Percentiles rank a stretch among this genome's conserved stretches.
phyloP scores from a whole-genome alignment of 2,113 vertebrate species.

The Festucalex cinctus region DNA sequence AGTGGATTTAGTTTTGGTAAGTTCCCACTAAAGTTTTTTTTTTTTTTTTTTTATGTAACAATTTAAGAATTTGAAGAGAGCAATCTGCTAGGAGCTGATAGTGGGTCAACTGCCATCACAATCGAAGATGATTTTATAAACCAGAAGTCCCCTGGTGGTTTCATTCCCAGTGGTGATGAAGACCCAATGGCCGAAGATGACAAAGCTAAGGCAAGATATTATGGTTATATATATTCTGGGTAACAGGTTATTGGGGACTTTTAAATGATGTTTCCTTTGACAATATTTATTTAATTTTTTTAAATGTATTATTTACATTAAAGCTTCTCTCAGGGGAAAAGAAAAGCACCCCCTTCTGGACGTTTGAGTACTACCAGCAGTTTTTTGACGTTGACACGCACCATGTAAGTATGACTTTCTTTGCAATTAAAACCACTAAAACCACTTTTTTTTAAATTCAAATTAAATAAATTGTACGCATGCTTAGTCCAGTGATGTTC shows the following conservation, averaged over 20 bases:
- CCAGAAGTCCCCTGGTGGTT: slow-evolving; percentile 56
- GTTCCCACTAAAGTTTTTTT: not conserved
- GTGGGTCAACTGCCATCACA: slow-evolving; percentile 79
- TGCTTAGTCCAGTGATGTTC: not conserved
- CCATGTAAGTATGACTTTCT: slow-evolving; percentile 73
- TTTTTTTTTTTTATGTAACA: not conserved
- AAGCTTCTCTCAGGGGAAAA: slow-evolving; percentile 88
- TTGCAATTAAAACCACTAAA: not conserved
- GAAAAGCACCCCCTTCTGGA: slow-evolving; percentile 92
- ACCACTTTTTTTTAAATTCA: not conserved
- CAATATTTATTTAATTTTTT: not conserved
- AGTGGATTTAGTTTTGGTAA: too few relatives aligned
- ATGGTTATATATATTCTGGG: not conserved
- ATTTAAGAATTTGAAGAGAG: slow-evolving; percentile 84
- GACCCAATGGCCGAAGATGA: slow-evolving; percentile 74
- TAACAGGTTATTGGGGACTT: not conserved
- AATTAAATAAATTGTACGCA: not conserved
- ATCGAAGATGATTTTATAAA: slow-evolving; percentile 74
- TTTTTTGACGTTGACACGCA: slow-evolving; percentile 93
- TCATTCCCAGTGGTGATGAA: slow-evolving; percentile 68
- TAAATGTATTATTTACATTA: slow-evolving; percentile 1
- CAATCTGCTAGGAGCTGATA: slow-evolving; percentile 68
- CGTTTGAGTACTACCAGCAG: slow-evolving; percentile 93
- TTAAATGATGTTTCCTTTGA: too few relatives aligned
- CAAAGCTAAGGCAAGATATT: slow-evolving; percentile 75